phyloP scores from a whole-genome alignment of 2,113 vertebrate genomes.

The Ardeotis arabs region DNA sequence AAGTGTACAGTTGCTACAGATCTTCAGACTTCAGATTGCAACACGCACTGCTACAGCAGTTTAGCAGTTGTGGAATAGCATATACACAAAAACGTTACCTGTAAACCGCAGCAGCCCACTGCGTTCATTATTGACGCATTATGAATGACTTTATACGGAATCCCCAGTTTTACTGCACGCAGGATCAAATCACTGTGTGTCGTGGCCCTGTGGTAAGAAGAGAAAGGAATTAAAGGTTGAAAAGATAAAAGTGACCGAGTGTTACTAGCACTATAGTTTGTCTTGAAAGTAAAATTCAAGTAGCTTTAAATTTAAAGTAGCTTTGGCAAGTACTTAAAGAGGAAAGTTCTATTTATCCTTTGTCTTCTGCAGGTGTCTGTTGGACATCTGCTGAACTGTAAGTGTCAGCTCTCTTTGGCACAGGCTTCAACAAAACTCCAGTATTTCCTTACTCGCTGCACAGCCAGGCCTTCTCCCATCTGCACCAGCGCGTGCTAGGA shows the following conservation, averaged over 20 bases:
- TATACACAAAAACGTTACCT: slow-evolving; percentile 76
- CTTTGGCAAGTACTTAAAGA: background rate
- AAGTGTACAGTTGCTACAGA: background rate
- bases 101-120: slow-evolving; percentile 94
- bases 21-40: background rate
- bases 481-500: background rate
- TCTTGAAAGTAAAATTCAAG: background rate
- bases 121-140: slow-evolving; percentile 97
- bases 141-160: slow-evolving; percentile 90
- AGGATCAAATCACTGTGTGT: slow-evolving; percentile 96
- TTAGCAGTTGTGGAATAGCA: background rate
- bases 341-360: background rate
- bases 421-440: background rate
- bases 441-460: background rate
- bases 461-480: background rate
- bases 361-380: background rate
- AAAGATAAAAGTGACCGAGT: background rate
- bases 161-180: slow-evolving; percentile 87
- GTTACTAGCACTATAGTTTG: background rate
- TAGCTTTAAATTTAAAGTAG: background rate
- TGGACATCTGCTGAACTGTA: background rate
- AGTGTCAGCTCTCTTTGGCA: background rate
- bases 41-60: background rate
- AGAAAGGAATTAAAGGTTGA: background rate
- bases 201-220: slow-evolving; percentile 83